Conservation (phyloP, 2,113 vertebrate genomes). For the Synchiropus splendidus region DNA sequence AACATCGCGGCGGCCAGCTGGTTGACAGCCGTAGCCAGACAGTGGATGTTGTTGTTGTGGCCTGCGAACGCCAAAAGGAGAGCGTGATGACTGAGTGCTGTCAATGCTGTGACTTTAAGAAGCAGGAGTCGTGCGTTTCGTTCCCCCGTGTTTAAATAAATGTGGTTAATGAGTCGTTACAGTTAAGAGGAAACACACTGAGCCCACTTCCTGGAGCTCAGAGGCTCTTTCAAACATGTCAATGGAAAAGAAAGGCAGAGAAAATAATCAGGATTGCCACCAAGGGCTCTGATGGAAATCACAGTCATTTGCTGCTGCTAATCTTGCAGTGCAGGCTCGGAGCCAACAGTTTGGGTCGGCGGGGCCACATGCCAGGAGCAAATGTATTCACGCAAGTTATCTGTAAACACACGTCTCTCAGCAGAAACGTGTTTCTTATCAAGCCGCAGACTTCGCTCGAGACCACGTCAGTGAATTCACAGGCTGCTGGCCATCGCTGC, state of each 20-base stretch:
- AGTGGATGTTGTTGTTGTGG: constrained; percentile 87
- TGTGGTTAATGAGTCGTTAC: constrained; percentile 28
- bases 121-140: constrained; percentile 26
- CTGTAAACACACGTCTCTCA: constrained; percentile 52
- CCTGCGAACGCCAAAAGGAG: constrained; percentile 54
- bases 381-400: constrained; percentile 54
- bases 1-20: constrained; percentile 85
- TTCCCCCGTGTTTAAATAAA: constrained; percentile 5
- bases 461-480: constrained; percentile 22
- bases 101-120: constrained; percentile 3
- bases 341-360: constrained; percentile 42
- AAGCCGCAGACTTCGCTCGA: constrained; percentile 26
- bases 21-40: constrained; percentile 79
- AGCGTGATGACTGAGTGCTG: constrained; percentile 2
- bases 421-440: constrained; percentile 51
- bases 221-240: constrained; percentile 30
- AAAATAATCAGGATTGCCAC: constrained; percentile 45
- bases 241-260: constrained; percentile 52
- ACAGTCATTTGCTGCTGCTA: constrained; percentile 34
- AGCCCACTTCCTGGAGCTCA: constrained; percentile 27
- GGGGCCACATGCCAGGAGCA: constrained; percentile 48
- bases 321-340: constrained; percentile 37
- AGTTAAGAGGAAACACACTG: constrained; percentile 25
- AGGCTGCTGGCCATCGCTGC: too few species aligned
- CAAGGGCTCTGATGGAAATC: constrained; percentile 45